Percentiles rank a stretch among this genome's conserved stretches.
These are phyloP conservation scores for Apamea epomidion DNA, from an alignment of 2,888 invertebrate genomes.

Conservation along the genomic window DNA sequence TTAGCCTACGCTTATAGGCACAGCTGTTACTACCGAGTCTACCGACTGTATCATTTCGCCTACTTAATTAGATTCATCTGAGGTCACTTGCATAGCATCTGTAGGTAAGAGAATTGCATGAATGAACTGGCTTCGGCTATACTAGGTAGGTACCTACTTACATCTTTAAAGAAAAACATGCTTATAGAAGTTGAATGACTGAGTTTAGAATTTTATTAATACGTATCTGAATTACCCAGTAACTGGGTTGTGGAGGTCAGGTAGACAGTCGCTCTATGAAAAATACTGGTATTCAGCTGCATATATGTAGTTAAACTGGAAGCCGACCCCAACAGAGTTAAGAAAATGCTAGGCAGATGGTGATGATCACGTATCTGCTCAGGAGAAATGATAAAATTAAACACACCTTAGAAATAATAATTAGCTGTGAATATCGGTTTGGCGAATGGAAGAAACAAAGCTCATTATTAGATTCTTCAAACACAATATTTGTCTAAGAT, in stretches of 20 bases:
- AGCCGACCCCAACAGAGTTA: not conserved
- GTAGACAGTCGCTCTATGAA: not conserved
- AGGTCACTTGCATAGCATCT: not conserved
- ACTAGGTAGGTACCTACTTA: no score
- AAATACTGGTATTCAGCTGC: not conserved
- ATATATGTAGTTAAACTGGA: not conserved
- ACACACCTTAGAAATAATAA: not conserved
- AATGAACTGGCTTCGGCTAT: not conserved
- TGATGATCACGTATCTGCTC: not conserved
- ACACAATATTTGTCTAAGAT: not conserved
- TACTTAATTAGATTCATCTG: slow-evolving; percentile 11
- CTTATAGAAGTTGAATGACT: not conserved
- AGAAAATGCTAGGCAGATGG: not conserved
- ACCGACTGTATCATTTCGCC: slow-evolving; percentile 7
- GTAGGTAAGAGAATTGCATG: not conserved
- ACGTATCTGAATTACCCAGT: not conserved
- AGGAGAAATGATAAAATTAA: not conserved
- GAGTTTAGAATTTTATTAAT: no score
- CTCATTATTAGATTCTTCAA: not conserved
- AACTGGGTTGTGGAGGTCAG: not conserved
- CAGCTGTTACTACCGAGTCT: slow-evolving; percentile 12
- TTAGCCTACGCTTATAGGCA: slow-evolving; percentile 28
- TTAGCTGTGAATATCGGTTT: not conserved
- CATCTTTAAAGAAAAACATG: not conserved
- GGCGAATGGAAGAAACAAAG: not conserved